These are phyloP conservation scores for Xiphorhynchus erythropygius DNA, from an alignment of 2,797 vertebrate genomes.

Conservation along the genomic window DNA sequence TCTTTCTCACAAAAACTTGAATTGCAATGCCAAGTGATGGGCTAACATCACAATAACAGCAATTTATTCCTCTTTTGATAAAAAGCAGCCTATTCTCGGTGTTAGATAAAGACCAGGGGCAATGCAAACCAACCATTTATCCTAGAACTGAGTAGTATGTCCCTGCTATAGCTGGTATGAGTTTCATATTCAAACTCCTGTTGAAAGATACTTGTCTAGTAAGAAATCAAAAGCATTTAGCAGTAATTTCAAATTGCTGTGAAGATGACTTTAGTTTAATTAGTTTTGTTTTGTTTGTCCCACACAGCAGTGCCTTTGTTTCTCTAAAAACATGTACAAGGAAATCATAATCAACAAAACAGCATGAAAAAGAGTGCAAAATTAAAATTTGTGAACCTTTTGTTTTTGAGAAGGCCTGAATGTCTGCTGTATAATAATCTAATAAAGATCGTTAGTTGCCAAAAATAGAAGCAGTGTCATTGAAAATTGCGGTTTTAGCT, in stretches of 20 bases:
- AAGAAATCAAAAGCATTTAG: constrained; percentile 71
- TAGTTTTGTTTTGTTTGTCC: constrained; percentile 3
- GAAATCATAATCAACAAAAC: constrained; percentile 46
- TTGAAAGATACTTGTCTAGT: constrained; percentile 67
- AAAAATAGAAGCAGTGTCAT: constrained; percentile 1
- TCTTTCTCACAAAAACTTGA: constrained; percentile 83
- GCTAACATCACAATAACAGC: constrained; percentile 85
- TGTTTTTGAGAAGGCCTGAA: not conserved
- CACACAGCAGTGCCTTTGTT: constrained; percentile 39
- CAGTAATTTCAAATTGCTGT: constrained; percentile 54
- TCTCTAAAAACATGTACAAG: constrained; percentile 28
- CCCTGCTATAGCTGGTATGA: constrained; percentile 66
- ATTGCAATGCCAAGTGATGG: constrained; percentile 85
- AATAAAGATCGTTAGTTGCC: constrained; percentile 40
- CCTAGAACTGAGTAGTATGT: constrained; percentile 75
- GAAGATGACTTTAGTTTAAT: constrained; percentile 32
- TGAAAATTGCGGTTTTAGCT: constrained; percentile 31
- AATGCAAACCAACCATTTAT: constrained; percentile 84
- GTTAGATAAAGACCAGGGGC: constrained; percentile 83
- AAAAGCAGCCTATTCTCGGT: constrained; percentile 82
- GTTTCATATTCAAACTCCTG: constrained; percentile 67
- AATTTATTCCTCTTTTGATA: constrained; percentile 85
- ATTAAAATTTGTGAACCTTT: constrained; percentile 3
- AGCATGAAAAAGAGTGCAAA: not conserved
- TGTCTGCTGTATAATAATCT: constrained; percentile 25